phyloP scores from a whole-genome alignment of 2,888 invertebrate species.

The Caenorhabditis auriculariae region DNA sequence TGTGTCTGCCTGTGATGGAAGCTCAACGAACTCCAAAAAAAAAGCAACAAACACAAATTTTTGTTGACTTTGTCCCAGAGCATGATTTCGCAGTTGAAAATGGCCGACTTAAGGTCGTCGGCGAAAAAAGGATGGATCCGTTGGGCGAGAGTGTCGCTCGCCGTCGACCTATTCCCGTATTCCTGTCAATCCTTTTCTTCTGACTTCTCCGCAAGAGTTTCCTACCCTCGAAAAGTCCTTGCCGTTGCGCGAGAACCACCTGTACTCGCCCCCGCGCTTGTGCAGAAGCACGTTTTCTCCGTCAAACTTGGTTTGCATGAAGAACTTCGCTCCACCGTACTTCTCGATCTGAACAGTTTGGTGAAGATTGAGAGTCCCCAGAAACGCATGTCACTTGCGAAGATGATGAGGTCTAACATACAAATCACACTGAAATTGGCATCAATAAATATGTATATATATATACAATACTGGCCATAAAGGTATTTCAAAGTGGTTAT shows the following conservation, averaged over 20 bases:
- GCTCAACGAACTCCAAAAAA: not conserved
- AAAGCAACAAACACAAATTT: conserved; percentile 31
- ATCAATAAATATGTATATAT: too few species aligned
- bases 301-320: conserved; percentile 57
- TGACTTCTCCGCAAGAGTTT: conserved; percentile 40
- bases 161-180: conserved; percentile 36
- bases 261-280: conserved; percentile 44
- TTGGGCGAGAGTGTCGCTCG: conserved; percentile 34
- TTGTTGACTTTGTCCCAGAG: conserved; percentile 41
- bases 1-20: conserved; percentile 18
- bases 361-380: too few species aligned
- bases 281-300: conserved; percentile 61
- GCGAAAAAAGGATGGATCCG: conserved; percentile 51
- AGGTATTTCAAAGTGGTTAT: too few species aligned
- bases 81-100: conserved; percentile 59
- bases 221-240: conserved; percentile 47
- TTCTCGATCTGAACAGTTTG: conserved; percentile 21
- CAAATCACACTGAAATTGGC: too few species aligned
- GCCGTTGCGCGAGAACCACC: conserved; percentile 52
- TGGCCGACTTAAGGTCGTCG: conserved; percentile 31
- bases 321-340: conserved; percentile 38
- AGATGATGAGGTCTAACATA: too few species aligned
- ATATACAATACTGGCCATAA: too few species aligned
- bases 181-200: conserved; percentile 42
- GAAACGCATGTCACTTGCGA: too few species aligned